Evolutionary conservation across 2,797 vertebrate species (phyloP), one percentile per base, ranked within the genome.

Genomic region (Tinamus major): DNA sequence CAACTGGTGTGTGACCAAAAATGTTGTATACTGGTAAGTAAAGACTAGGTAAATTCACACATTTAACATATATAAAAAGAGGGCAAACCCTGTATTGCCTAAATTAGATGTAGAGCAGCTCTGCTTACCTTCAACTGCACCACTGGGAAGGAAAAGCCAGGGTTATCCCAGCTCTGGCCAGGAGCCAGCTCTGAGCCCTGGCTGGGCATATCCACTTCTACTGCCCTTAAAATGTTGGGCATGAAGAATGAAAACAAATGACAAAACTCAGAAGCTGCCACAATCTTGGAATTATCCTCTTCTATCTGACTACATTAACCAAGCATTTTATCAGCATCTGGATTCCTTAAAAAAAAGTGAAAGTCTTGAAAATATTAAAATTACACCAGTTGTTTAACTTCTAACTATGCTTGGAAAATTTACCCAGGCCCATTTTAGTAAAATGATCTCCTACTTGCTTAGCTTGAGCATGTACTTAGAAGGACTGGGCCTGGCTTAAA

Each of bases 211-310:
- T 56, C 29, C 37, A 62, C 41, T 65, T 23, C 49, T 42, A 80
- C 35, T 13, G 10, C 6, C 11, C 3, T 42, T 64, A 61, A 33
- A 8, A 4, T 13, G 29, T 20, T 74, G 71, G 29, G 80, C 29
- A 15, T 29, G 42, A 95, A 82, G 31, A 80, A 58, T 6, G 39
- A 79, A 95, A 95, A 92, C n/a, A 85, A 90, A 86, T 13, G 35
- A 72, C 27, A 79, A 74, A 89, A 67, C 26, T 76, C 29, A 90
- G 71, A 93, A 51, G 27, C 19, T 88, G 59, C 15, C 72, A 48
- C 39, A 51, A 63, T 76, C 72, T 3, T 10, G 21, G 63, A 79
- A 59, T 70, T 46, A 42, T 79, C 27, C 12, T 84, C 23, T 29
- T 89, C 55, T 51, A 59, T 17, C 5, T 53, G 46, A 55, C 31